Base-by-base conservation (phyloP, 2,797 vertebrate genomes). In the Emys orbicularis region DNA sequence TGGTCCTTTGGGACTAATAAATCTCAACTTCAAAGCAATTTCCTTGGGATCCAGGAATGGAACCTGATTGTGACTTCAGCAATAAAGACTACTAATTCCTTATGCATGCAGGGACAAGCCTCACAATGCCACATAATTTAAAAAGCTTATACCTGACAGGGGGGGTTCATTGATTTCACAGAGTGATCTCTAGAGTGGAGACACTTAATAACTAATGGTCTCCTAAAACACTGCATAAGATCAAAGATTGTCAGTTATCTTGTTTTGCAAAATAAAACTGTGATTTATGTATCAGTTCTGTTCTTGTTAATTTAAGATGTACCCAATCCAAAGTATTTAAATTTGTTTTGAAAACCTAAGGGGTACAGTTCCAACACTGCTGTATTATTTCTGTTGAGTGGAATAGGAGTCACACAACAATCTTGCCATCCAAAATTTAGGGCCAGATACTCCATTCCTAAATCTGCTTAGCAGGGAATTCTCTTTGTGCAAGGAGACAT, bases 11-110 rank as follows among this genome's bases (percentile, higher is more conserved):
- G 49, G 54, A 90, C 41, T 95, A 76, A 94, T 83, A 68, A 3
- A 84, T 87, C 81, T 93, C 86, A 86, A 95, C 88, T 93, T 95
- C 87, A 90, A 88, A 95, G 53, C 19, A 44, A 10, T 88, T 95
- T 94, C 81, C 92, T 92, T 65, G 81, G 77, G 41, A 86, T 44
- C 72, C 76, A 90, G 85, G n/a, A 89, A 92, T 27, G 31, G 79
- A 83, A 2, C 31, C 56, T 27, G 44, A 94, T 21, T 61, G 31
- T 90, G 81, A 87, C 34, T 94, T 94, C n/a, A 93, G 41, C 53
- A 83, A 84, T 89, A 90, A 94, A 94, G 44, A 92, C 44, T 49
- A 13, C 27, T 49, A 92, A 81, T 89, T 93, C 56, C 41, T 90
- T 87, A 34, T 57, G 41, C 23, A 81, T 80, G 5, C 41, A 90